A percentile compares a stretch with the other conserved stretches of the same genome.
phyloP scores from a whole-genome alignment of 92 coral and sea anemone species.

The Pocillopora grandis region DNA sequence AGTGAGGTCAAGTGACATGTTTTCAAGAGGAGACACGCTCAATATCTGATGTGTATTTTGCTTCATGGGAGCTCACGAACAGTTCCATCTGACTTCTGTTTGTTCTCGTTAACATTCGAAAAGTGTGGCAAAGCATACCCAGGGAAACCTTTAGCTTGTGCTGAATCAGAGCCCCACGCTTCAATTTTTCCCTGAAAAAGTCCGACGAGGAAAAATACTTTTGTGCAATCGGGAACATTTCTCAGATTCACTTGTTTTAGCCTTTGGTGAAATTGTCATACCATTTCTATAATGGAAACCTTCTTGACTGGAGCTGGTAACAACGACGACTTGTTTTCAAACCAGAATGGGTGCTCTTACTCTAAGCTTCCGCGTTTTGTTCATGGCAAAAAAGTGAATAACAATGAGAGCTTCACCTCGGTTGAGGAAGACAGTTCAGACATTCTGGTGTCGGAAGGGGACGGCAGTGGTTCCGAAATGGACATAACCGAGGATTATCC shows the following conservation, averaged over 20 bases:
- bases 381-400: background rate
- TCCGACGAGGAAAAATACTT: too few species aligned
- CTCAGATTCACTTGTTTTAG: too few species aligned
- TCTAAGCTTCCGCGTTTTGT: conserved; percentile 4
- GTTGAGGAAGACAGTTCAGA: background rate
- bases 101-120: background rate
- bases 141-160: background rate
- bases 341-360: conserved; percentile 1
- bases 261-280: too few species aligned
- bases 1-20: conserved; percentile 14
- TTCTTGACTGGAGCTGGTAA: conserved; percentile 5
- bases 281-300: conserved; percentile 2
- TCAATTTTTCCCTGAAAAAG: too few species aligned
- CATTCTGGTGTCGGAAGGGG: background rate
- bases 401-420: background rate
- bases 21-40: conserved; percentile 14
- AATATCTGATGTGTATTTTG: background rate
- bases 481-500: conserved; percentile 36
- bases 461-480: conserved; percentile 31
- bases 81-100: background rate
- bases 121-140: conserved; percentile 1
- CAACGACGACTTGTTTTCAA: background rate
- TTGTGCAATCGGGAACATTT: too few species aligned
- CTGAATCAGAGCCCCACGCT: background rate
- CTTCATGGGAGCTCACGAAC: background rate